Evolutionary conservation across 2,888 invertebrate genomes (phyloP).

Genomic region (Gnatocerus cornutus): DNA sequence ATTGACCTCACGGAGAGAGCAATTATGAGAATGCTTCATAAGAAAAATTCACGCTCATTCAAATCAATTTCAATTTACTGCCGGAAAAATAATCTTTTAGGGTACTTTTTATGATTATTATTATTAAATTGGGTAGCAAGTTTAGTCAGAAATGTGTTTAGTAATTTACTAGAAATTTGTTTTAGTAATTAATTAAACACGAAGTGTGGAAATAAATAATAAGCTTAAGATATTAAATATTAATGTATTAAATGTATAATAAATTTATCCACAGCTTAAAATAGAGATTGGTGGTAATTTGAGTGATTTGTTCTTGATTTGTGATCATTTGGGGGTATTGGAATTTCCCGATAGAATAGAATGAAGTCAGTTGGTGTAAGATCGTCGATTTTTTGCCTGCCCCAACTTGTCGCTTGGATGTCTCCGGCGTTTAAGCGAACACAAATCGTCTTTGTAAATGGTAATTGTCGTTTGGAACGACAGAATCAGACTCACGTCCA

Average conservation of each 20-base stretch:
- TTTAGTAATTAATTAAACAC: background rate
- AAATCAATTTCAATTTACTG: no score
- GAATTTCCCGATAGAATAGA: constrained; percentile 30
- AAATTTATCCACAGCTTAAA: no score
- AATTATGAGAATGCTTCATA: background rate
- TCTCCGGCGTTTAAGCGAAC: constrained; percentile 63
- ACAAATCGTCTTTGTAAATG: constrained; percentile 66
- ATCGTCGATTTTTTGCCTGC: constrained; percentile 50
- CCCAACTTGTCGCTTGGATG: constrained; percentile 59
- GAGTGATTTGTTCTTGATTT: background rate
- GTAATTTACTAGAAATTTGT: no score
- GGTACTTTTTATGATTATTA: no score
- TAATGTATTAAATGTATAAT: background rate
- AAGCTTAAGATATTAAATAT: background rate
- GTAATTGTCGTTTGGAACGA: constrained; percentile 64
- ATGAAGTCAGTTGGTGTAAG: constrained; percentile 29
- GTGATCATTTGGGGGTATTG: background rate
- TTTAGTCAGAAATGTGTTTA: no score
- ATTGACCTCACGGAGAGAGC: background rate
- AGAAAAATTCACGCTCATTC: background rate
- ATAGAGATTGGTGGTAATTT: no score
- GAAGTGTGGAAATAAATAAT: no score
- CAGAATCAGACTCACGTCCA: constrained; percentile 61
- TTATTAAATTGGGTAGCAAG: no score
- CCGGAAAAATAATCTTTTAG: no score